These are phyloP conservation scores for Perognathus longimembris DNA, from an alignment of 2,113 vertebrate species.

Conservation along the genomic window DNA sequence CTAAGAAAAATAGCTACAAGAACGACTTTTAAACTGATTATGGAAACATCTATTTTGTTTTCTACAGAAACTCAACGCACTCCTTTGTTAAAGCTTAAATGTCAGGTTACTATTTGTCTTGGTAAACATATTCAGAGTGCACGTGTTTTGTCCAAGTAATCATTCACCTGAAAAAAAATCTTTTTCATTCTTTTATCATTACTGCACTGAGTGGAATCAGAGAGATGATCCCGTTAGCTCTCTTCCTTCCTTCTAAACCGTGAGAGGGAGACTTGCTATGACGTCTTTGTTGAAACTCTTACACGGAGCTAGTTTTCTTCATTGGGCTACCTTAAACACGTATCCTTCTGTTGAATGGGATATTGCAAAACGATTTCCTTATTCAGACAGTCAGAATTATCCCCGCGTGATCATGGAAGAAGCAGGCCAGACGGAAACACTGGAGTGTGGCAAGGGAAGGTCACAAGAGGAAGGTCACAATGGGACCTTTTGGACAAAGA, in stretches of 20 bases:
- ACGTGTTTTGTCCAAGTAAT: conserved; percentile 43
- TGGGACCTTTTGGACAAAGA: conserved; percentile 79
- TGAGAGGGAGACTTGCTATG: background rate
- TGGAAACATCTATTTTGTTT: background rate
- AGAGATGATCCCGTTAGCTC: background rate
- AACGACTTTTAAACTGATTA: background rate
- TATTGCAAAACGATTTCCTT: conserved; percentile 25
- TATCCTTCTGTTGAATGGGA: conserved; percentile 12
- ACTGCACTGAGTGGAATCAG: background rate
- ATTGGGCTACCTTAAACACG: conserved; percentile 12
- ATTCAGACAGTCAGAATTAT: conserved; percentile 40
- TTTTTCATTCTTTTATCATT: conserved; percentile 5
- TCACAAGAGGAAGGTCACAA: too few relatives aligned
- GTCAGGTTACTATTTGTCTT: background rate
- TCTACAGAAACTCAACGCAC: background rate
- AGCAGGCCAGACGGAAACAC: conserved; percentile 25
- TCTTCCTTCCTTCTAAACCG: background rate
- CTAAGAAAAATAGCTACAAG: background rate
- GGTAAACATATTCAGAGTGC: background rate
- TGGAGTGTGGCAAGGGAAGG: too few relatives aligned
- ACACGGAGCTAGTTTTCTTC: conserved; percentile 35
- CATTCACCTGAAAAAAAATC: background rate
- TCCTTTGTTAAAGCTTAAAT: conserved; percentile 32
- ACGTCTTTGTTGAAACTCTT: conserved; percentile 40
- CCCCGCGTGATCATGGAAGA: background rate